Evolutionary conservation across 2,888 invertebrate genomes (phyloP), one percentile per base, ranked within the genome.

Genomic region (Zele albiditarsus): DNA sequence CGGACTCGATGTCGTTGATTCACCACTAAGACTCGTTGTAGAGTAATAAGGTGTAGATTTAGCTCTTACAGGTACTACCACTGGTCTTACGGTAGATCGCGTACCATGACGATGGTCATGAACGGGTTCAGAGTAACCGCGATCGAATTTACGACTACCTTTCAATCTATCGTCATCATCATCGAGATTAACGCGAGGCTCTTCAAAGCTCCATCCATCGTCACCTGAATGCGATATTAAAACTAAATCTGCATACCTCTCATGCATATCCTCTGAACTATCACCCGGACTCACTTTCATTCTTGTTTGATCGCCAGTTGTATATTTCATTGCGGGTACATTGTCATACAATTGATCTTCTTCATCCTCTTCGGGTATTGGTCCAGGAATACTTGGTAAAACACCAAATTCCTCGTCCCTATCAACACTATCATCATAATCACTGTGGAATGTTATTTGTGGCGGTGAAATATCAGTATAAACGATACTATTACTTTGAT

Each of bases 1-100:
- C 1, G 89, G 89, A 79, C 89, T 89, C 0, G 89, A 89, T 0
- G 89, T 89, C 90, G 86, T 94, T 91, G 87, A 92, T 91, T 82
- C 92, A 89, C 84, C 94, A 91, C 87, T 95, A 92, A 82, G 91
- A 91, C 89, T 94, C 90, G 80, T 92, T 89, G 86, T 92, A 87
- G 88, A 89, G 72, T 89, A 88, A 60, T 89, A 88, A 20, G 89
- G 87, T 10, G 88, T 86, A 23, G 89, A 86, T 58, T 87, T 88
- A 0, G 87, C 85, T 42, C 86, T 81, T n/a, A 85, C 83, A 0
- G 91, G 91, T 14, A 91, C 91, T 2, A 91, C 82, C 3, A 92
- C 90, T 0, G 91, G 91, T 75, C 91, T 81, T 81, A 91, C 91
- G 1, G 91, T 91, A 0, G 91, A 91, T 79, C 90, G 90, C 0